Evolutionary conservation across 2,888 invertebrate species (phyloP).

Genomic region (Monochamus alternatus): DNA sequence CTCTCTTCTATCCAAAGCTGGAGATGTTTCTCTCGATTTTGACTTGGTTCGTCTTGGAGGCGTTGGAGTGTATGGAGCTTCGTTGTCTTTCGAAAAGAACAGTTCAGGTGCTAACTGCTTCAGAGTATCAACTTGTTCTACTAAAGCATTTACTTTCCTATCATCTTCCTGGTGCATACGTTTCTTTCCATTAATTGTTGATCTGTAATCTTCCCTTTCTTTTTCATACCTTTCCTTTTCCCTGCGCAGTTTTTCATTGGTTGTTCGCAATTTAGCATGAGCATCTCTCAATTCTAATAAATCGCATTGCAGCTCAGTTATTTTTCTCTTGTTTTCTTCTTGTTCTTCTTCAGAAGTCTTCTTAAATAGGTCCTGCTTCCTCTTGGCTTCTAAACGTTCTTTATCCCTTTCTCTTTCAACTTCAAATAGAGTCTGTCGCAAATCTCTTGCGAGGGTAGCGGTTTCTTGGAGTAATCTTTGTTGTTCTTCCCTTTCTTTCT

Average conservation of each 20-base stretch:
- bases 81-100: conserved; percentile 71
- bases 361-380: conserved; percentile 89
- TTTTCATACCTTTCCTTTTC: conserved; percentile 90
- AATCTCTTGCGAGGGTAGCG: conserved; percentile 89
- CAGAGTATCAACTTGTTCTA: conserved; percentile 84
- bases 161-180: conserved; percentile 79
- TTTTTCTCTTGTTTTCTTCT: conserved; percentile 89
- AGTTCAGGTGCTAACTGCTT: conserved; percentile 85
- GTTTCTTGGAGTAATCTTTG: conserved; percentile 93
- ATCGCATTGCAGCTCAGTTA: conserved; percentile 88
- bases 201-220: conserved; percentile 79
- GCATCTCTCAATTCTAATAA: conserved; percentile 91
- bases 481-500: conserved; percentile 93
- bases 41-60: conserved; percentile 81
- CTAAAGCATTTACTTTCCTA: conserved; percentile 79
- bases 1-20: conserved; percentile 74
- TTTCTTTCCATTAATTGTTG: conserved; percentile 71
- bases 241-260: conserved; percentile 90
- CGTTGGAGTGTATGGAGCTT: conserved; percentile 77
- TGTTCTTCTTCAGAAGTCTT: conserved; percentile 90
- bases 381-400: conserved; percentile 89
- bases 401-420: conserved; percentile 93
- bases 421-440: conserved; percentile 90
- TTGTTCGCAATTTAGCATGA: conserved; percentile 91
- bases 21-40: conserved; percentile 82